Conservation (phyloP, 2,888 invertebrate species). For the Troides oblongomaculatus region DNA sequence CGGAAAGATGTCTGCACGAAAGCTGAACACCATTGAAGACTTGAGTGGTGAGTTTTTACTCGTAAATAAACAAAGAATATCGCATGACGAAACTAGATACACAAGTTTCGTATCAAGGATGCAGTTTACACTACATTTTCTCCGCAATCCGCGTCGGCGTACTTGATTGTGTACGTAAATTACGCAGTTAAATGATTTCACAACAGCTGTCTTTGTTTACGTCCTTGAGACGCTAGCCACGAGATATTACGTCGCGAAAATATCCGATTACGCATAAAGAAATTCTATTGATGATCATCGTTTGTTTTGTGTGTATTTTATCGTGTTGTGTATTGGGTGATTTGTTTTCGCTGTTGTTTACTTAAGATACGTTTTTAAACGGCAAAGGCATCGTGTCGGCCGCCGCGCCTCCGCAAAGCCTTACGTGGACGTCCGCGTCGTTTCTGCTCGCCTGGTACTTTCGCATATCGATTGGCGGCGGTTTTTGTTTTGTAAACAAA, state of each 20-base stretch:
- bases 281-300: too few species aligned
- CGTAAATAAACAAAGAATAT: conserved; percentile 60
- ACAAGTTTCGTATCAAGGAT: conserved; percentile 46
- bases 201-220: conserved; percentile 34
- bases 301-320: too few species aligned
- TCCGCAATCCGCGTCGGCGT: conserved; percentile 9
- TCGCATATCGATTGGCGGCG: conserved; percentile 24
- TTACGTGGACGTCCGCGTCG: conserved; percentile 2
- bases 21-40: conserved; percentile 74
- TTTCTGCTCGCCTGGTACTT: conserved; percentile 32
- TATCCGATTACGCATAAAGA: background rate
- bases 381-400: too few species aligned
- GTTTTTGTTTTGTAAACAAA: conserved; percentile 25
- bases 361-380: too few species aligned
- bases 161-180: conserved; percentile 31
- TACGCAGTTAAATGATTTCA: conserved; percentile 41
- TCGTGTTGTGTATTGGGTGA: too few species aligned
- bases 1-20: conserved; percentile 66
- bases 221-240: conserved; percentile 20
- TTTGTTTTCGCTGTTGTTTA: too few species aligned
- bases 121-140: conserved; percentile 32
- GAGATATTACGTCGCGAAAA: conserved; percentile 27
- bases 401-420: too few species aligned
- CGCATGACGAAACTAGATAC: conserved; percentile 51
- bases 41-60: conserved; percentile 65